Base-by-base conservation (phyloP, 2,797 vertebrate genomes). In the Phoxinus dragarum region DNA sequence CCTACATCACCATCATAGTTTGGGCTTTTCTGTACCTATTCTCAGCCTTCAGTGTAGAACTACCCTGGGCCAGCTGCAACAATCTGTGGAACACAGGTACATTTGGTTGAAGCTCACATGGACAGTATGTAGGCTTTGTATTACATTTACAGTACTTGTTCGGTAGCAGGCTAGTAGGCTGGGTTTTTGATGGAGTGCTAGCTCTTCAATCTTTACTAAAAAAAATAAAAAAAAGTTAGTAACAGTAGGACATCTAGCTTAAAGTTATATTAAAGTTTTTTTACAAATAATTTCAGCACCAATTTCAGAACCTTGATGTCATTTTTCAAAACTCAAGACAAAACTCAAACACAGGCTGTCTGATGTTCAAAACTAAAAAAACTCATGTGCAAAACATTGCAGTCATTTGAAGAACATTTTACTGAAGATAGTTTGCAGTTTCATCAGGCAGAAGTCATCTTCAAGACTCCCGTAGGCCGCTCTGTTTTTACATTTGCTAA, bases 11-110 rank as follows among this genome's bases (percentile, higher is more conserved):
- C 84, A 91, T 95, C 64, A 89, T 94, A 84, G 94, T 93, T 40
- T 94, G 93, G 94, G 92, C 91, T 9, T 93, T 94, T 49, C 75
- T 95, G 47, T 95, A 94, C 87, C 27, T 95, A 10, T 93, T 95
- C 87, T 91, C 88, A 10, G 93, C 93, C 36, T 93, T 95, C 86
- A 90, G 90, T 61, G 86, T 36, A 56, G 82, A 91, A 40, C 87
- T 94, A 78, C 93, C 94, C 8, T 95, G 94, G 94, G 86, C 91
- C 67, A 91, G 54, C 44, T 95, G 94, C 77, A 91, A 91, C 75
- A 93, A 94, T 89, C 83, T 82, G 0, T 94, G 93, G 93, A 94
- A 94, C n/a, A 93, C 93, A 92, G 90, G 93, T 94, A 88, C 2
- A 9, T 27, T 77, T 77, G 21, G 36, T 59, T 59, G 7, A 59